Base-by-base conservation (phyloP, 2,888 invertebrate species). In the Tenodera sinensis region DNA sequence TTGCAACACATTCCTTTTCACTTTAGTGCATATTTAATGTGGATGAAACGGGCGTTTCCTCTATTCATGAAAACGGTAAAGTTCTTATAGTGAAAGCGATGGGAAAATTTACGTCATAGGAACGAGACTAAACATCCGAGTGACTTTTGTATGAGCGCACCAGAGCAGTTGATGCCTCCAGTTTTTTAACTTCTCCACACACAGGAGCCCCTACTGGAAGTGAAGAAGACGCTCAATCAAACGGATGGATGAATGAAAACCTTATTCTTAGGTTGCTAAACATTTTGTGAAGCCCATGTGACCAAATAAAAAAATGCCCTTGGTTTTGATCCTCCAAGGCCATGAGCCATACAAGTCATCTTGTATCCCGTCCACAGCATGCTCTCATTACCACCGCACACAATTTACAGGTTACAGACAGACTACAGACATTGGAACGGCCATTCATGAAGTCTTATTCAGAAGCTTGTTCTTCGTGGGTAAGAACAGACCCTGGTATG, bases 311-410 rank as follows among this genome's bases (percentile, higher is more conserved):
- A 15, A 54, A 14, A 15, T 14, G 15, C 47, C 47, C 8, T 3
- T 47, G 47, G 1, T 47, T 2, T 54, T 14, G 54, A 12, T 54
- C 20, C 14, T 20, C 14, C 14, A 15, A 15, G 8, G 14, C 47
- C 8, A 14, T 6, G 7, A 47, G 9, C 8, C 7, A 1, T 9
- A n/a, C 8, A 14, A 6, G 47, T 6, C 8, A 3, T 3, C 2
- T 47, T 9, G 1, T 9, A 91, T 90, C 84, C 91, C 87, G 90
- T 91, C 83, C 90, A 91, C n/a, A n/a, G n/a, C 81, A 91, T 92
- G 91, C 85, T 92, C 4, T 91, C 91, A 88, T 88, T 91, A 12
- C 91, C 91, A 34, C 91, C 91, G 12, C 91, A 91, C 89, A 6
- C 47, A 14, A 47, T 9, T 7, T 14, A 92, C 85, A 91, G 91